Percentiles rank a stretch among this genome's conserved stretches.
Conservation (phyloP, 2,113 vertebrate species). For the Phoxinus phoxinus region DNA sequence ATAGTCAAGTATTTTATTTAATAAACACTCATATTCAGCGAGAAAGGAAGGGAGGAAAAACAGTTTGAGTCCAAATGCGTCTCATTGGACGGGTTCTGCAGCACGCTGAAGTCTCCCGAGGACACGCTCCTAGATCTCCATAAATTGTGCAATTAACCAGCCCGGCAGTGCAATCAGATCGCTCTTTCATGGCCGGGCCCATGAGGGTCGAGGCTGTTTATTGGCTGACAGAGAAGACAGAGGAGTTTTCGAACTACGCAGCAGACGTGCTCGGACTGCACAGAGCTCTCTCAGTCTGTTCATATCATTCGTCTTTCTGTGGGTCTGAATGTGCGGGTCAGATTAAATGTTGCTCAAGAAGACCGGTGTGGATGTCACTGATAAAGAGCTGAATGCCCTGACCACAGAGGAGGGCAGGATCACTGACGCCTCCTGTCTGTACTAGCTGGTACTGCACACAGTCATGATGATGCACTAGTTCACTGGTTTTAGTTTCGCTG, state of each 20-base stretch:
- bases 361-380: background rate
- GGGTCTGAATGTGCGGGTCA: background rate
- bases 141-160: conserved; percentile 43
- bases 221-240: conserved; percentile 33
- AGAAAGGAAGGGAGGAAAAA: background rate
- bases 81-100: background rate
- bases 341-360: background rate
- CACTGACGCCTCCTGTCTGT: conserved; percentile 7
- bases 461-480: background rate
- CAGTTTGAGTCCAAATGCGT: background rate
- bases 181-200: conserved; percentile 25
- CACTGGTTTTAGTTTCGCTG: background rate
- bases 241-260: conserved; percentile 11
- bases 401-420: background rate
- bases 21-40: background rate
- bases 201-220: conserved; percentile 26
- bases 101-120: background rate
- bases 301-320: background rate
- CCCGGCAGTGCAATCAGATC: conserved; percentile 5
- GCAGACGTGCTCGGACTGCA: conserved; percentile 27
- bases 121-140: conserved; percentile 19
- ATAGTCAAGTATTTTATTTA: background rate
- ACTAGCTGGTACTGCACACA: background rate
- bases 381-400: background rate
- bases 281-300: background rate